A percentile compares a stretch with the other conserved stretches of the same genome.
phyloP scores from a whole-genome alignment of 2,797 vertebrate species.

The Novumbra hubbsi region DNA sequence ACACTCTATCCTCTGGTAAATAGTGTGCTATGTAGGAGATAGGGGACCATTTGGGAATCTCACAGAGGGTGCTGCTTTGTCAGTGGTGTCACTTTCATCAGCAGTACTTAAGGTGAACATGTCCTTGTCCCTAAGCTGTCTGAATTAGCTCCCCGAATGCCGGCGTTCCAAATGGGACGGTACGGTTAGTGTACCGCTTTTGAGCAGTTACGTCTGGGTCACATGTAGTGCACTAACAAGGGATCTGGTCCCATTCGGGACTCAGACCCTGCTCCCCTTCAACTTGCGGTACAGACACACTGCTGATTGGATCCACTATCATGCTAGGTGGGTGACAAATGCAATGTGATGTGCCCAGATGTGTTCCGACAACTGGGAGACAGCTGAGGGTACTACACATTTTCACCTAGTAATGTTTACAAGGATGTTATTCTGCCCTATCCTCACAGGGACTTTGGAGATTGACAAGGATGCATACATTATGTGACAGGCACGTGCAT shows the following conservation, averaged over 20 bases:
- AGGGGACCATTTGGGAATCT: slow-evolving; percentile 4
- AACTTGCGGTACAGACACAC: slow-evolving; percentile 20
- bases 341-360: slow-evolving; percentile 47
- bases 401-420: slow-evolving; percentile 35
- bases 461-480: too few relatives aligned
- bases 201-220: background rate
- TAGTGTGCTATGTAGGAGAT: slow-evolving; percentile 14
- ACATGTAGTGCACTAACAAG: background rate
- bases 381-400: slow-evolving; percentile 44
- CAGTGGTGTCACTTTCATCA: slow-evolving; percentile 69
- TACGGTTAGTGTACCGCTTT: background rate
- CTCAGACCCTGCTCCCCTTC: slow-evolving; percentile 31
- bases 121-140: slow-evolving; percentile 69
- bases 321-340: slow-evolving; percentile 60
- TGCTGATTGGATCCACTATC: slow-evolving; percentile 68
- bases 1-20: slow-evolving; percentile 29
- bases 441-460: background rate
- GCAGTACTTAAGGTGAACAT: slow-evolving; percentile 65
- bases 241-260: background rate
- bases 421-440: slow-evolving; percentile 14
- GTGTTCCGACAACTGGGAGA: slow-evolving; percentile 55
- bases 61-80: slow-evolving; percentile 46
- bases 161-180: slow-evolving; percentile 7
- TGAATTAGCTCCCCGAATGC: slow-evolving; percentile 64
- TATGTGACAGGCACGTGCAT: too few relatives aligned